Evolutionary conservation across 1,140 invertebrate genomes (phyloP).

Genomic region (Hirudo medicinalis): DNA sequence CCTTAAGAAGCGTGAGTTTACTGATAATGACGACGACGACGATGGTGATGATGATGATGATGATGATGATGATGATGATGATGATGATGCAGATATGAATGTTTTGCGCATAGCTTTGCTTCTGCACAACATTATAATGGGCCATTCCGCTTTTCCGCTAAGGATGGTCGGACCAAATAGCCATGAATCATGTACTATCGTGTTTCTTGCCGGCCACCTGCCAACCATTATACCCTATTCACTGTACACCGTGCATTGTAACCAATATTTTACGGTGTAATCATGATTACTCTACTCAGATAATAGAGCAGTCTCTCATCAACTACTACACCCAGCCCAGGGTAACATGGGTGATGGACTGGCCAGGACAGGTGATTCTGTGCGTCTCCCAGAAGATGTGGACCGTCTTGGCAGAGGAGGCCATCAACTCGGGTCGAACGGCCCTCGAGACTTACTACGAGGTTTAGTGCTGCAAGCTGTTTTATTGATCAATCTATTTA

Average conservation of each 20-base stretch:
- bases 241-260: background rate
- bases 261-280: background rate
- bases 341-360: slow-evolving; percentile 67
- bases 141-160: no score
- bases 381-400: slow-evolving; percentile 74
- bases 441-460: slow-evolving; percentile 51
- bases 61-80: no score
- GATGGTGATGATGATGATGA: no score
- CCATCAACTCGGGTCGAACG: slow-evolving; percentile 43
- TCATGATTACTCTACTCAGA: background rate
- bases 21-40: no score
- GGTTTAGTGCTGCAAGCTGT: background rate
- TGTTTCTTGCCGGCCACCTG: background rate
- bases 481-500: no score
- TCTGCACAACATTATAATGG: no score
- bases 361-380: slow-evolving; percentile 79
- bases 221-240: background rate
- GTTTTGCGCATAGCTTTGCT: no score
- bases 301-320: slow-evolving; percentile 47
- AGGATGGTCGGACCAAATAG: background rate
- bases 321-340: slow-evolving; percentile 55
- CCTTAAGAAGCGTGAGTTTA: no score
- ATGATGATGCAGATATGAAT: no score
- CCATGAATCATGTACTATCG: background rate
- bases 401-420: slow-evolving; percentile 54